Base-by-base conservation (phyloP, 2,113 vertebrate genomes). In the Cyprinodon variegatus region DNA sequence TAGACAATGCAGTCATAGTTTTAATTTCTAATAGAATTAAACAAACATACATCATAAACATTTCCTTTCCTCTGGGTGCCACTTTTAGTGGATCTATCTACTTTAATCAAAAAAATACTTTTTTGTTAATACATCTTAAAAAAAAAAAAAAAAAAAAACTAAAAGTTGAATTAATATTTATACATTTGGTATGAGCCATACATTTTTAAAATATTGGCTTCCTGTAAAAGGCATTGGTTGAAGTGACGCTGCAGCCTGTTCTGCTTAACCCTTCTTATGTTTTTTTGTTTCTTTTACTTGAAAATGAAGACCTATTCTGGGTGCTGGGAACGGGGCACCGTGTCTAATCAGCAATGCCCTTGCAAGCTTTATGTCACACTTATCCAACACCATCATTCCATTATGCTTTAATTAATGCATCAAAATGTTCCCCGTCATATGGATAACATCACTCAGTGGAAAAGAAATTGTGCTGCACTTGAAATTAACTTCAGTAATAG, bases 321-420 rank as follows among this genome's bases (percentile, higher is more conserved):
- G 36, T 48, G 36, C 20, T 65, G 46, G 20, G 65, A 59, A 46
- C 57, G 11, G 9, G 39, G 60, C 3, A 38, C 39, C 65, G 3
- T 53, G 61, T 60, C 65, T 69, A 53, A 72, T 45, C 39, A 61
- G 6, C 53, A 65, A 4, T 29, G 60, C 8, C n/a, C 22, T 29
- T 6, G 61, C 48, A 65, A 4, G 72, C 71, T 61, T 60, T 53
- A n/a, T 29, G 57, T 83, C 57, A 68, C 61, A 53, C 20, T 64
- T 57, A 46, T 76, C 4, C 45, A 48, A 77, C 22, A 67, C 62
- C 68, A 76, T 60, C 13, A 12, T 63, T 22, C 65, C 73, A 71
- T 71, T 73, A 36, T 3, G 11, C 64, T 78, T 75, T 79, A 77
- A 85, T 82, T 77, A 75, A 50, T 15, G 38, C 68, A 79, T 76